Evolutionary conservation across 2,113 vertebrate species (phyloP), one percentile per base, ranked within the genome.

Genomic region (Hippopotamus amphibius): DNA sequence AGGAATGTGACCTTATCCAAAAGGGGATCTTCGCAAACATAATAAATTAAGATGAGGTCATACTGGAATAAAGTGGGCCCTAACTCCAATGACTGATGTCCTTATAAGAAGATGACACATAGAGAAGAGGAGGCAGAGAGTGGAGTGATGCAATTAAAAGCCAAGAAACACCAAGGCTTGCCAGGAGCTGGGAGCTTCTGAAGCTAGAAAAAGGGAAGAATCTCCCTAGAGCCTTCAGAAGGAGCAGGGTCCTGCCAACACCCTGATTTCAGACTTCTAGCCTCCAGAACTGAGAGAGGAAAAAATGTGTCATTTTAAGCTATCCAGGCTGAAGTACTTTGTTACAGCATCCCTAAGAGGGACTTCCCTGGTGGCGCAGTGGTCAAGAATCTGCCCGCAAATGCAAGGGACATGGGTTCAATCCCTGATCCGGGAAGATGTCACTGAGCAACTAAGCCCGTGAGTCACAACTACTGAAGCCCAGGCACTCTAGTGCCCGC

Each of bases 1-100:
- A 74, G 77, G 28, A 95, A 77, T 37, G 53, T 83, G 41, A 87
- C 37, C 57, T 88, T 82, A 77, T 88, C 37, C 81, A 79, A 55
- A 79, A 50, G 33, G 76, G 41, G 68, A 88, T 83, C 76, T 79
- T 79, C 76, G 69, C n/a, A 66, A 17, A 88, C 61, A 21, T 19
- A 87, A 76, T 43, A 87, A 66, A 8, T 46, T 77, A 57, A 68
- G 50, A 57, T 50, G 37, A 72, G 26, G 68, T 37, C 41, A 43
- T 46, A 43, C 9, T 69, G 41, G 33, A 59, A 88, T 77, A 79
- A 41, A 16, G 37, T 43, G 17, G 81, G 24, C 43, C 71, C 9
- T 77, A 72, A 88, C 72, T 63, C 85, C 17, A 80, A 71, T 41
- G 41, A 88, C 26, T 71, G 16, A 57, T 65, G 85, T 21, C 15